Base-by-base conservation (phyloP, 1,140 invertebrate species). In the Apis florea region DNA sequence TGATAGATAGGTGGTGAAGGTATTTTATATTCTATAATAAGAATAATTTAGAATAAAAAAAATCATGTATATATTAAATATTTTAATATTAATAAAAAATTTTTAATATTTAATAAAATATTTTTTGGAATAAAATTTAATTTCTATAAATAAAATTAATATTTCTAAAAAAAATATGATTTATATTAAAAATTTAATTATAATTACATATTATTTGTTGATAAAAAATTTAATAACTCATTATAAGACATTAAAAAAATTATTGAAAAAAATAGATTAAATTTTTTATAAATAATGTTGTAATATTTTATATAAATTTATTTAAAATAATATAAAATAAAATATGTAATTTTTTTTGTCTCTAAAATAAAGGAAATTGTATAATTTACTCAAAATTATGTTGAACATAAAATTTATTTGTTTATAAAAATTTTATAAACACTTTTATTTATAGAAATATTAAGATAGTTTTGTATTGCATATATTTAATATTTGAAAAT, bases 331-430 rank as follows among this genome's bases (percentile, higher is more conserved):
- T 0, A 6, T 40, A 40, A 40, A 6, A 40, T 40, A 40, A 40
- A 40, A 40, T 6, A 24, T 8, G 9, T 61, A 26, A 61, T 26
- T 26, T 0, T 9, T 26, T n/a, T 47, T 67, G 10, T 67, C 15
- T 10, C n/a, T 31, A 51, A 61, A 51, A 3, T 51, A 51, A 26
- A n/a, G 15, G 13, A 58, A 76, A 53, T 47, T 31, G 13, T 69
- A 53, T 70, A 56, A 76, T 56, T 47, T 26, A 53, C 12, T 59
- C n/a, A 40, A 59, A 21, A 56, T 53, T 61, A 40, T 70, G 31
- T 66, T 56, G 12, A 84, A 85, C 40, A 24, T 53, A 85, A 79
- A 73, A 13, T 81, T 83, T 71, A 77, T 82, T 82, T 77, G 1
- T 74, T 74, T 74, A 80, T 74, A 80, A 53, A 80, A 80, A 58